A percentile compares a stretch with the other conserved stretches of the same genome.
Evolutionary conservation across 2,797 vertebrate genomes (phyloP).

Genomic region (Gymnothorax javanicus): DNA sequence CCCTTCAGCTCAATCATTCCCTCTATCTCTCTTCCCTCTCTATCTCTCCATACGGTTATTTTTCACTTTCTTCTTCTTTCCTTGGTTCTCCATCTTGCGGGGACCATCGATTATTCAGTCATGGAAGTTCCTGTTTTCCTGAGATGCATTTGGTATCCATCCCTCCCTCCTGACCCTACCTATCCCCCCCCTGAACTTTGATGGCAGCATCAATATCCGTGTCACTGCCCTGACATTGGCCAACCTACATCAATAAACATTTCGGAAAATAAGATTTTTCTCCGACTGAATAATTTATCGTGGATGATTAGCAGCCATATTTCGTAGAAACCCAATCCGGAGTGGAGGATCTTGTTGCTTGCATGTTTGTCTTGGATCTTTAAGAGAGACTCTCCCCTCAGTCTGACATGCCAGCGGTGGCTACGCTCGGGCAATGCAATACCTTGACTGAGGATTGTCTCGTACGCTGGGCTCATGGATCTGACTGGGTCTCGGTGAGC

Average conservation of each 20-base stretch:
- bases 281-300: constrained; percentile 86
- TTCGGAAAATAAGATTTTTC: constrained; percentile 82
- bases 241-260: constrained; percentile 86
- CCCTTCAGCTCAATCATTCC: constrained; percentile 44
- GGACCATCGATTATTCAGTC: constrained; percentile 65
- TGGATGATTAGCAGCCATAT: constrained; percentile 74
- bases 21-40: constrained; percentile 38
- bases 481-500: background rate
- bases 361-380: constrained; percentile 75
- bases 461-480: background rate
- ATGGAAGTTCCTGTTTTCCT: constrained; percentile 57
- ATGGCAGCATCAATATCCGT: constrained; percentile 76
- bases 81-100: background rate
- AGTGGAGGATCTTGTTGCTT: constrained; percentile 75
- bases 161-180: background rate
- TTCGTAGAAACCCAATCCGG: constrained; percentile 77
- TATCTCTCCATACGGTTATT: constrained; percentile 36
- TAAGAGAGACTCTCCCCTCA: constrained; percentile 56
- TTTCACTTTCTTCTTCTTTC: constrained; percentile 3
- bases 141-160: constrained; percentile 38
- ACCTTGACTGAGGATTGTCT: constrained; percentile 20
- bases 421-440: constrained; percentile 34
- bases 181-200: constrained; percentile 65
- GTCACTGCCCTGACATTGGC: constrained; percentile 72
- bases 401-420: constrained; percentile 26